Evolutionary conservation across 2,113 vertebrate genomes (phyloP).

Genomic region (Henicopernis longicauda): DNA sequence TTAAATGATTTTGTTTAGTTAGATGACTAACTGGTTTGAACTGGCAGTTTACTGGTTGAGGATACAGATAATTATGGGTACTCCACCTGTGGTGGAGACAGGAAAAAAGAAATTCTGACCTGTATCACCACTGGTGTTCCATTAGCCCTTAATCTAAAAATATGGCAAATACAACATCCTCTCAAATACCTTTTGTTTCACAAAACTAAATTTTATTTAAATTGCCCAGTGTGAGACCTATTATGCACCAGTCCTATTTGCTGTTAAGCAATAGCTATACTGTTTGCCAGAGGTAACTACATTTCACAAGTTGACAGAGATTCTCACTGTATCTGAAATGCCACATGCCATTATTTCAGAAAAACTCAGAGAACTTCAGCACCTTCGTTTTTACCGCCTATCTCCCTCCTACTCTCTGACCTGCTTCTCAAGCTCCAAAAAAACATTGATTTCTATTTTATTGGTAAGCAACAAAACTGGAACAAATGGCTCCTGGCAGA

Average conservation of each 20-base stretch:
- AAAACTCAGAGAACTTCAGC: background rate
- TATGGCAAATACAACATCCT: background rate
- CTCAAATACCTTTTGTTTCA: background rate
- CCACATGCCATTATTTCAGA: constrained; percentile 4
- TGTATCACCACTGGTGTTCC: background rate
- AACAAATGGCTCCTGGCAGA: constrained; percentile 54
- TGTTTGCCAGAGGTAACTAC: background rate
- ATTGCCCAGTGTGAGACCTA: background rate
- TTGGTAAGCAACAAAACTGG: constrained; percentile 48
- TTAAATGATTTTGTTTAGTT: background rate
- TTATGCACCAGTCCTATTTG: background rate
- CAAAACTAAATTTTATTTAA: background rate
- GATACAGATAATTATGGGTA: background rate
- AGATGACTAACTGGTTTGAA: background rate
- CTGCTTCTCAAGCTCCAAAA: constrained; percentile 5
- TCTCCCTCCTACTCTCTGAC: constrained; percentile 26
- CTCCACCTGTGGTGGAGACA: background rate
- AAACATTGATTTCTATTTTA: constrained; percentile 9
- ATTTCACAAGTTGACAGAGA: background rate
- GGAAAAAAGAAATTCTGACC: background rate
- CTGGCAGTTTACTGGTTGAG: background rate
- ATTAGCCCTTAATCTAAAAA: background rate
- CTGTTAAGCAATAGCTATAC: background rate
- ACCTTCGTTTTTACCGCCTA: constrained; percentile 23
- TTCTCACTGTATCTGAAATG: background rate